Percentiles rank a stretch among this genome's conserved stretches.
phyloP scores from a whole-genome alignment of 92 coral and sea anemone species.

The Umimayanthus kanabou region DNA sequence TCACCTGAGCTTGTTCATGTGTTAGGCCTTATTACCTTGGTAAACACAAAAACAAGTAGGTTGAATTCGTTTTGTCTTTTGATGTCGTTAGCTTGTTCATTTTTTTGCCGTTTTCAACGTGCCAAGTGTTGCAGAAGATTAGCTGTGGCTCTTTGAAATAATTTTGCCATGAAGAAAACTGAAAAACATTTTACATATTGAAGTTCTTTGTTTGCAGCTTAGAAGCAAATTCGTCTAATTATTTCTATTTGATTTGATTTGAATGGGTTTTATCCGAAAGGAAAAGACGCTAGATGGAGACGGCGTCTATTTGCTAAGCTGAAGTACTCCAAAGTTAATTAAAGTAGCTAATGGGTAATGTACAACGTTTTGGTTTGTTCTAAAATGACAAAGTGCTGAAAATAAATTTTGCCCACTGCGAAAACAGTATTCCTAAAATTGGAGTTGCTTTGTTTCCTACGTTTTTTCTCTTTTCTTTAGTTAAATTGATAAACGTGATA shows the following conservation, averaged over 20 bases:
- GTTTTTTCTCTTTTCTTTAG: not conserved
- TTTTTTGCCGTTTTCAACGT: not conserved
- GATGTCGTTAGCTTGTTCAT: not conserved
- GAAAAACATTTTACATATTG: not conserved
- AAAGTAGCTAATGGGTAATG: not conserved
- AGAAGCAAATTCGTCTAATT: not conserved
- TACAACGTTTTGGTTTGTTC: not conserved
- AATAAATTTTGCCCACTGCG: not conserved
- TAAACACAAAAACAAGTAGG: constrained; percentile 3
- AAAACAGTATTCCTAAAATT: not conserved
- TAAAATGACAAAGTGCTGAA: not conserved
- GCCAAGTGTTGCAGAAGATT: not conserved
- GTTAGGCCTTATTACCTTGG: not conserved
- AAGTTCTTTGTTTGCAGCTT: not conserved
- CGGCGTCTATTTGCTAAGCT: constrained; percentile 30
- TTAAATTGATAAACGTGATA: not conserved
- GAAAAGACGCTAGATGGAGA: not conserved
- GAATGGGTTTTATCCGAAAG: not conserved
- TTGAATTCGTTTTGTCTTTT: not conserved
- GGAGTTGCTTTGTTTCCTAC: not conserved
- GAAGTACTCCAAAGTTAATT: constrained; percentile 22
- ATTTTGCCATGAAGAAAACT: not conserved
- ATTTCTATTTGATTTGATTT: not conserved
- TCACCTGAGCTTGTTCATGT: not conserved
- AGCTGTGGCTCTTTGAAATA: not conserved